Evolutionary conservation across 2,797 vertebrate species (phyloP).

Genomic region (Poecilia wingei): DNA sequence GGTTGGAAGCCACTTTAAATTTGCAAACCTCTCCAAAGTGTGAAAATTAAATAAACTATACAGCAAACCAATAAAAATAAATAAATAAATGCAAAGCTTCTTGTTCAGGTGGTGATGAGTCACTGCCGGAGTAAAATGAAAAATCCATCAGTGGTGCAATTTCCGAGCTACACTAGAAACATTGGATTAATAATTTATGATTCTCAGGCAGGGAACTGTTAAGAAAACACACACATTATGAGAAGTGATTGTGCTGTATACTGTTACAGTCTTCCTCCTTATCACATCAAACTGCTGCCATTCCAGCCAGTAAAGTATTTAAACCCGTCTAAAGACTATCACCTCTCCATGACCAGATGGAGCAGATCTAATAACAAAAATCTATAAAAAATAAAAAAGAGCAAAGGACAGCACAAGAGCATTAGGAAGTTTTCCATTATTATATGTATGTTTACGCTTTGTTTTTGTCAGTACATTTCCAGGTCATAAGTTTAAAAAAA

Average conservation of each 20-base stretch:
- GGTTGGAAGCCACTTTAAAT: conserved; percentile 16
- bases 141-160: conserved; percentile 44
- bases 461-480: not conserved
- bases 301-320: not conserved
- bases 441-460: not conserved
- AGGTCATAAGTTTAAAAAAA: not conserved
- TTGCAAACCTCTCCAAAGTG: not conserved
- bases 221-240: conserved; percentile 29
- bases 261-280: not conserved
- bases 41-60: not conserved
- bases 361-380: not conserved
- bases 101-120: conserved; percentile 27
- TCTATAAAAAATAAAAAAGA: not conserved
- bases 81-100: not conserved
- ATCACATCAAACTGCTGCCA: conserved; percentile 7
- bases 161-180: conserved; percentile 19
- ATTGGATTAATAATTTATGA: conserved; percentile 55
- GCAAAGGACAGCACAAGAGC: not conserved
- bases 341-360: not conserved
- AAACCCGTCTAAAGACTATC: not conserved
- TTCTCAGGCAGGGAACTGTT: conserved; percentile 15
- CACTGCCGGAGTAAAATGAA: conserved; percentile 50
- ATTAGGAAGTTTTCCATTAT: not conserved
- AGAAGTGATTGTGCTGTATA: conserved; percentile 6
- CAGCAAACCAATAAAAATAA: not conserved